Evolutionary conservation across 2,113 vertebrate genomes (phyloP).

Genomic region (Rhadina sibilatrix): DNA sequence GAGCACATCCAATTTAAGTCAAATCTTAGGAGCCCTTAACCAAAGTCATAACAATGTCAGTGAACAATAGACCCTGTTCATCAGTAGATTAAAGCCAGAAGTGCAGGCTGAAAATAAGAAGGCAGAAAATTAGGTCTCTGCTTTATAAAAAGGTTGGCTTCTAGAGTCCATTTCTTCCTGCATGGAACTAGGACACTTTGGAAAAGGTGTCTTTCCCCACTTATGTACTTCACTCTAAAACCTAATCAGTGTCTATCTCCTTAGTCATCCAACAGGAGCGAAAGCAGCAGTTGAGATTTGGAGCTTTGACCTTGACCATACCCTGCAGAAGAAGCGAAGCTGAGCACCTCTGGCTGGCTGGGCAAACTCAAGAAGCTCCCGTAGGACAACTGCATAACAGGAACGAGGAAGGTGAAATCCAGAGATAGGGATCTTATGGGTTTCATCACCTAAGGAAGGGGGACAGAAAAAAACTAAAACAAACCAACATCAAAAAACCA

Average conservation of each 20-base stretch:
- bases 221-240: not conserved
- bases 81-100: not conserved
- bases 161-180: not conserved
- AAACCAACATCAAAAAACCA: not conserved
- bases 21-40: not conserved
- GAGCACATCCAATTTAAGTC: not conserved
- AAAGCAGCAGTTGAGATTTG: not conserved
- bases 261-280: not conserved
- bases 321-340: conserved; percentile 77
- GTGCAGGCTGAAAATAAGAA: not conserved
- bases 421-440: conserved; percentile 79
- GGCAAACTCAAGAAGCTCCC: conserved; percentile 67
- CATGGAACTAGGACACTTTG: not conserved
- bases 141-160: not conserved
- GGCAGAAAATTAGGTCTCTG: not conserved
- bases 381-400: conserved; percentile 61
- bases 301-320: conserved; percentile 20
- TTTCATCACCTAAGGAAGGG: conserved; percentile 65
- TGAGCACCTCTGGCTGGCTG: conserved; percentile 28
- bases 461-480: not conserved
- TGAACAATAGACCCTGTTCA: not conserved
- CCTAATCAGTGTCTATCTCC: not conserved
- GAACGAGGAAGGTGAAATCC: conserved; percentile 63
- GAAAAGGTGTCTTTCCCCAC: not conserved
- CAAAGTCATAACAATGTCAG: not conserved